Conservation (phyloP, 2,888 invertebrate genomes). For the Pseudoips prasinana region DNA sequence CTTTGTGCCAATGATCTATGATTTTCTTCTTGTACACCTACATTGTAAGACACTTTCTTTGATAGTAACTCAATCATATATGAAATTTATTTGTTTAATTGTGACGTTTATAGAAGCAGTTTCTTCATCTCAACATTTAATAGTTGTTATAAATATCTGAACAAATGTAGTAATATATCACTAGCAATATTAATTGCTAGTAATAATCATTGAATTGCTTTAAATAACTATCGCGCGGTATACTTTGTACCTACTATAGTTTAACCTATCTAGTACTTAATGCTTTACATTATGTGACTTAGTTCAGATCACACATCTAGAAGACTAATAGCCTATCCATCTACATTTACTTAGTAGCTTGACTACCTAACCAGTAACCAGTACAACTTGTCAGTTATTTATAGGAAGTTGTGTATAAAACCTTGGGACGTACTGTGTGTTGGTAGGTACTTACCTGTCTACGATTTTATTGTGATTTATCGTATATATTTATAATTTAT, state of each 20-base stretch:
- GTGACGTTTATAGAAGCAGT: too few relatives aligned
- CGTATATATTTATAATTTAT: constrained; percentile 39
- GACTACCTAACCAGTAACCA: constrained; percentile 22
- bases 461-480: constrained; percentile 56
- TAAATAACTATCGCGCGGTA: too few relatives aligned
- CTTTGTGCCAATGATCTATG: constrained; percentile 10
- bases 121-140: too few relatives aligned
- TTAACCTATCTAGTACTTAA: constrained; percentile 28
- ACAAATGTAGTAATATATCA: too few relatives aligned
- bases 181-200: too few relatives aligned
- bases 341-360: constrained; percentile 43
- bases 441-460: neutral
- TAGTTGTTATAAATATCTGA: too few relatives aligned
- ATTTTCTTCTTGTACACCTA: neutral
- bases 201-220: too few relatives aligned
- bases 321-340: constrained; percentile 61
- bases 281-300: constrained; percentile 37
- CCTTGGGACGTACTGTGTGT: constrained; percentile 51
- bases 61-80: neutral
- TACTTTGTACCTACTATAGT: too few relatives aligned
- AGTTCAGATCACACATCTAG: constrained; percentile 52
- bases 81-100: too few relatives aligned
- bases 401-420: constrained; percentile 56
- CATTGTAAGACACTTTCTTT: neutral
- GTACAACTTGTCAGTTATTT: constrained; percentile 36